Percentiles rank a stretch among this genome's conserved stretches.
Conservation (phyloP, 2,888 invertebrate species). For the Lumbricus terrestris region DNA sequence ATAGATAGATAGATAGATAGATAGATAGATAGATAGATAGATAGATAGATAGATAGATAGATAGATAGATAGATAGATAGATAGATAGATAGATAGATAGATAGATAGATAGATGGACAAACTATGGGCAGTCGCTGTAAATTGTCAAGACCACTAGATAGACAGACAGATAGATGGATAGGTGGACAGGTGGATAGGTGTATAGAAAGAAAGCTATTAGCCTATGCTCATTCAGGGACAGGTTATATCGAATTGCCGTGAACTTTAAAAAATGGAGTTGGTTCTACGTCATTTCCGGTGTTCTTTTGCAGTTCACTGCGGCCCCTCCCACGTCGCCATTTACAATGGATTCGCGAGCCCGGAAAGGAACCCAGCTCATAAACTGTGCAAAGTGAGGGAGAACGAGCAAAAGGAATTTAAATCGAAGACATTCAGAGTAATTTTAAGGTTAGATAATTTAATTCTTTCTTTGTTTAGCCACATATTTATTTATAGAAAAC, state of each 20-base stretch:
- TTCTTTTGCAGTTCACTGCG: conserved; percentile 30
- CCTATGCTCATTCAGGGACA: neutral
- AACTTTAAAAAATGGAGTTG: neutral
- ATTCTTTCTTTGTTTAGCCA: too few relatives aligned
- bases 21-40: too few relatives aligned
- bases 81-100: too few relatives aligned
- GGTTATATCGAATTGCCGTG: neutral
- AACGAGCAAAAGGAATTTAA: conserved; percentile 16
- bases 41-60: too few relatives aligned
- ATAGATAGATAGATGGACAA: too few relatives aligned
- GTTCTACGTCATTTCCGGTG: neutral
- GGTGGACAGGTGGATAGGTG: neutral
- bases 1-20: too few relatives aligned
- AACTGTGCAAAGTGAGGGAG: conserved; percentile 24
- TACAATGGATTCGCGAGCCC: conserved; percentile 35
- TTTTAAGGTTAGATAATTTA: neutral
- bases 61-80: too few relatives aligned
- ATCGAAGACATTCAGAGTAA: conserved; percentile 17
- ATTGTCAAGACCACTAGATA: too few relatives aligned
- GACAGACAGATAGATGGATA: neutral
- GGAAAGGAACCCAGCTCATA: conserved; percentile 11
- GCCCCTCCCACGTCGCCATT: conserved; percentile 25
- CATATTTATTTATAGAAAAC: too few relatives aligned
- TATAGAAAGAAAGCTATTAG: too few relatives aligned
- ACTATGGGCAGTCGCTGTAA: too few relatives aligned